phyloP scores from a whole-genome alignment of 2,113 vertebrate species.

The Seriola quinqueradiata region DNA sequence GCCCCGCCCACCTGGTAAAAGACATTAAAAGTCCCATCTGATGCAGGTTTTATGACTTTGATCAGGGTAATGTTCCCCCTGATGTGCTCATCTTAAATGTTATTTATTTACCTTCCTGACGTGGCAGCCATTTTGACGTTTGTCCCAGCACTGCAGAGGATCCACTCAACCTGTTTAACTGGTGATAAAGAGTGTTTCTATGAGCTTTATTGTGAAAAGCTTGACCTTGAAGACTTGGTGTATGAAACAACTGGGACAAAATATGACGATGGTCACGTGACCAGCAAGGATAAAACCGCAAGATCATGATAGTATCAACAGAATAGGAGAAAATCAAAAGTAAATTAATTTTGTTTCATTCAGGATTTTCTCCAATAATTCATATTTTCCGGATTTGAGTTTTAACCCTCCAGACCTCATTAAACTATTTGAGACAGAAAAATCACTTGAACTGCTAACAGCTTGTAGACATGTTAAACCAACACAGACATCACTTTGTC shows the following conservation, averaged over 20 bases:
- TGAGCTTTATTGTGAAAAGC: not conserved
- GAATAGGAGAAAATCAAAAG: too few relatives aligned
- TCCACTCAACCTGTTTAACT: constrained; percentile 10
- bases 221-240: constrained; percentile 5
- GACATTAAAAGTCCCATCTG: constrained; percentile 69
- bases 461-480: too few relatives aligned
- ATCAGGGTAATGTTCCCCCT: constrained; percentile 66
- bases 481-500: too few relatives aligned
- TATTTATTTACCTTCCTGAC: constrained; percentile 62
- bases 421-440: too few relatives aligned
- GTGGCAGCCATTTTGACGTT: constrained; percentile 9
- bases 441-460: too few relatives aligned
- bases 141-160: not conserved
- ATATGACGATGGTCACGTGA: too few relatives aligned
- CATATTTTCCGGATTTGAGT: too few relatives aligned
- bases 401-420: too few relatives aligned
- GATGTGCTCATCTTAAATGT: constrained; percentile 44
- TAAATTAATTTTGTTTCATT: too few relatives aligned
- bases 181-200: constrained; percentile 20
- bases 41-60: constrained; percentile 69
- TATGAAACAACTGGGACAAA: not conserved
- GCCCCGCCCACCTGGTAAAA: constrained; percentile 61
- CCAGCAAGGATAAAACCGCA: too few relatives aligned
- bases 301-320: too few relatives aligned
- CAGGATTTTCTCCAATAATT: too few relatives aligned